Percentiles rank a stretch among this genome's conserved stretches.
phyloP scores from a whole-genome alignment of 2,113 vertebrate genomes.

The Dascyllus trimaculatus region DNA sequence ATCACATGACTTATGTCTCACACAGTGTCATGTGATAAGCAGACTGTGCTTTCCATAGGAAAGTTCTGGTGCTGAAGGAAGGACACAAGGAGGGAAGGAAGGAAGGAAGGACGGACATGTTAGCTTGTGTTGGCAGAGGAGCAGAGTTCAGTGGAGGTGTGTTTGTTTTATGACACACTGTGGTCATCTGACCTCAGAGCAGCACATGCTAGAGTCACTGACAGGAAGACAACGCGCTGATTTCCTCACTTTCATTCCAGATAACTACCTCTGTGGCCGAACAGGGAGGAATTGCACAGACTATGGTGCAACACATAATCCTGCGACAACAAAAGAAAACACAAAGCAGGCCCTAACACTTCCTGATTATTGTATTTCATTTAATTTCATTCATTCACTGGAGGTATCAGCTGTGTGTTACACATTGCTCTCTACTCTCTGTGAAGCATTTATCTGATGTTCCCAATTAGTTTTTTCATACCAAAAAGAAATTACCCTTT shows the following conservation, averaged over 20 bases:
- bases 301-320: background rate
- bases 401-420: background rate
- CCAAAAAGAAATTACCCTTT: background rate
- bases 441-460: background rate
- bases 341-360: background rate
- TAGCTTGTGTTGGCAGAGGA: background rate
- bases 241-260: conserved; percentile 49
- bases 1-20: conserved; percentile 45
- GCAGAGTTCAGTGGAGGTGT: conserved; percentile 28
- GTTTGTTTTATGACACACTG: conserved; percentile 36
- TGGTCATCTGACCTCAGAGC: conserved; percentile 31
- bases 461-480: background rate
- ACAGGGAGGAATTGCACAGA: background rate
- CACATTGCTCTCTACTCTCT: background rate
- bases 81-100: background rate
- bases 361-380: conserved; percentile 26
- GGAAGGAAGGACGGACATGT: conserved; percentile 7
- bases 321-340: background rate
- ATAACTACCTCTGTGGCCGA: background rate
- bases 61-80: conserved; percentile 9
- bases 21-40: conserved; percentile 21
- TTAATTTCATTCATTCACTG: background rate
- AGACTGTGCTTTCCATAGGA: background rate
- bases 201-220: conserved; percentile 5
- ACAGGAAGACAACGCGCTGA: conserved; percentile 19